phyloP scores from a whole-genome alignment of 1,140 invertebrate species.

The Halesus radiatus region DNA sequence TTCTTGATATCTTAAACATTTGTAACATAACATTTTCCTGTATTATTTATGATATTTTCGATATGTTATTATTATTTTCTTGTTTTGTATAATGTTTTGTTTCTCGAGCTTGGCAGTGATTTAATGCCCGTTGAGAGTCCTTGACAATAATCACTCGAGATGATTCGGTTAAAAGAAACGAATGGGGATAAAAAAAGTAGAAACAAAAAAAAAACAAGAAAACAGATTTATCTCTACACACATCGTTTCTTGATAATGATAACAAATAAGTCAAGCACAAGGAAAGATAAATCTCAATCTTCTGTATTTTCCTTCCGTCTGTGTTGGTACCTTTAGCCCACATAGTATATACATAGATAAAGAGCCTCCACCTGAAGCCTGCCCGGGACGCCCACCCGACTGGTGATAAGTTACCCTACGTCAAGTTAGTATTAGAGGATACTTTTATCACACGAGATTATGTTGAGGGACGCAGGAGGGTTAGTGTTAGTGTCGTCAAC shows the following conservation, averaged over 20 bases:
- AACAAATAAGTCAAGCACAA: constrained; percentile 34
- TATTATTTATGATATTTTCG: too few species aligned
- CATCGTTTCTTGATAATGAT: constrained; percentile 18
- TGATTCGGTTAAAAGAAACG: neutral
- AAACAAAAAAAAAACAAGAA: constrained; percentile 2
- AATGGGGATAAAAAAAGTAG: neutral
- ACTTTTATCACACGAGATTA: constrained; percentile 41
- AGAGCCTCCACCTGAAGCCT: neutral
- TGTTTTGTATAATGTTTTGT: neutral
- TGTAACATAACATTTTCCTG: too few species aligned
- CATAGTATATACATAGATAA: too few species aligned
- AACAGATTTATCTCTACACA: constrained; percentile 19
- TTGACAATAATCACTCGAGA: neutral
- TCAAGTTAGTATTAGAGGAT: constrained; percentile 24
- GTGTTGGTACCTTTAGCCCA: neutral
- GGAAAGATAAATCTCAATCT: constrained; percentile 30
- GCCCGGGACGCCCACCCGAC: neutral
- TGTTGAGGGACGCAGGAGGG: constrained; percentile 1
- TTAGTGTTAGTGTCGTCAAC: constrained; percentile 37
- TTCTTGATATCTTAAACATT: too few species aligned
- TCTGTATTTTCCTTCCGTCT: constrained; percentile 5
- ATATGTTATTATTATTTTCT: too few species aligned
- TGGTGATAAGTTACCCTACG: constrained; percentile 11
- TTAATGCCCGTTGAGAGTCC: neutral
- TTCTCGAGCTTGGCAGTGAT: neutral